These are phyloP conservation scores for Chondrilla cf. caribensis DNA, from an alignment of 37 sponge, comb jelly and placozoan species.

Conservation along the genomic window DNA sequence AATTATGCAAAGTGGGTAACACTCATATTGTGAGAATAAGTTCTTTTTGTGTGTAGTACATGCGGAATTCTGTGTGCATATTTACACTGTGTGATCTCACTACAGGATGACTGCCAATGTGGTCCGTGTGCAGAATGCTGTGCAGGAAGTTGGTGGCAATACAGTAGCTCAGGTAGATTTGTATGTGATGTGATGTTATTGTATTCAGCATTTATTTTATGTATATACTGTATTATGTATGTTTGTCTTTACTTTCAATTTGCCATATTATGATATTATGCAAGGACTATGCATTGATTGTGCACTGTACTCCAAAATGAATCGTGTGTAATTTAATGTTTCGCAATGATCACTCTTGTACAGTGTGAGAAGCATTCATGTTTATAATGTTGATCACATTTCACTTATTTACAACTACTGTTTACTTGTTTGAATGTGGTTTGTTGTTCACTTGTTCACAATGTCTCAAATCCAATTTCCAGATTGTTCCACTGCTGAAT, in stretches of 20 bases:
- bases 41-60: no score
- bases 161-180: slow-evolving; percentile 2
- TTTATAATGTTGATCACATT: no score
- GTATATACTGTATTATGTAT: not conserved
- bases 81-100: not conserved
- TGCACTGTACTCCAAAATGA: no score
- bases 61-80: not conserved
- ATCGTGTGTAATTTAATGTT: no score
- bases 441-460: not conserved
- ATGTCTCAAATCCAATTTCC: not conserved
- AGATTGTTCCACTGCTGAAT: slow-evolving; percentile 63
- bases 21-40: no score
- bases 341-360: no score
- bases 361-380: no score
- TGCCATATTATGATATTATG: no score
- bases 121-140: not conserved
- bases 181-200: not conserved
- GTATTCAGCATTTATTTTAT: not conserved
- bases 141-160: not conserved
- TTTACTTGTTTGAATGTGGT: not conserved
- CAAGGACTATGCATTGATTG: no score
- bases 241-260: not conserved
- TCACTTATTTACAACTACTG: no score
- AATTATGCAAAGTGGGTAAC: not conserved
- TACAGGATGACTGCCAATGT: not conserved